Evolutionary conservation across 2,888 invertebrate species (phyloP), one percentile per base, ranked within the genome.

Genomic region (Cheilosia scutellata): DNA sequence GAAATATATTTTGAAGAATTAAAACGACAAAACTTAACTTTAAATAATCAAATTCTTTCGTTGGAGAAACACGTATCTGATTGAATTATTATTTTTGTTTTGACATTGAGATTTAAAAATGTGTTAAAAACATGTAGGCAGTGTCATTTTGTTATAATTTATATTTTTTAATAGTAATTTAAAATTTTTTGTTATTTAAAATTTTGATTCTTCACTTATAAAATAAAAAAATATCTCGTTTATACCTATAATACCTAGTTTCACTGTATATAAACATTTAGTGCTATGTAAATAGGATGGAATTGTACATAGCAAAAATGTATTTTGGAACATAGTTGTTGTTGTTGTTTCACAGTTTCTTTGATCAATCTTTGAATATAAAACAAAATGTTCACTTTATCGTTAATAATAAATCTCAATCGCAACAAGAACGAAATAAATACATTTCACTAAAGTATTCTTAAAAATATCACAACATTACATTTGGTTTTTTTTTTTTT

Each of bases 381-480:
- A 25, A 49, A 51, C 49, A 9, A 13, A 60, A 49, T n/a, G 20
- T 11, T 11, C 13, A 29, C 27, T 49, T 31, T 11, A n/a, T 27
- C 37, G 27, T 20, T 6, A 11, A 7, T 29, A 20, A 20, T 37
- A 31, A 29, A 42, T 37, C 11, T 37, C 11, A 66, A 58, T 76
- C 7, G 55, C 40, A 79, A 72, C 71, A 72, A 79, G 58, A 72
- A 79, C 31, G 5, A 57, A 79, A 63, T 42, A 72, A 65, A 63
- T 42, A 16, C 55, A 33, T 60, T 49, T 51, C 20, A 65, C 51
- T 66, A 58, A 79, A 72, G 11, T 44, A 72, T 60, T 79, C 72
- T 66, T 79, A 79, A 79, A 79, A 79, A 79, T 79, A 79, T 79
- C 79, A 79, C 79, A 79, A 79, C 72, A 79, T 72, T 72, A 51